Base-by-base conservation (phyloP, 2,113 vertebrate species). In the Ophthalmolycus amberensis region DNA sequence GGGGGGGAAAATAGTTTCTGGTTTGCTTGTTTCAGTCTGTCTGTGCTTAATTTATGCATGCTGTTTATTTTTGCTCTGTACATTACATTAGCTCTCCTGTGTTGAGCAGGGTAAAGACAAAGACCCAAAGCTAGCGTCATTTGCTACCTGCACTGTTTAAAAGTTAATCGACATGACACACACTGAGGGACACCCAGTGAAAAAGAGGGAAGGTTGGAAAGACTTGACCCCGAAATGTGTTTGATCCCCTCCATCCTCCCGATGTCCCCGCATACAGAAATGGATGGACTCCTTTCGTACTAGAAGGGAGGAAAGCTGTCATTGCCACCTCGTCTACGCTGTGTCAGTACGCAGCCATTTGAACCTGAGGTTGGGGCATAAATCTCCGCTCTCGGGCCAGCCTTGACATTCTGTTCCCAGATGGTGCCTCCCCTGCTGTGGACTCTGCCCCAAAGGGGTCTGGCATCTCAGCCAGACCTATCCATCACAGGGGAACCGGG, bases 361-460 rank as follows among this genome's bases (percentile, higher is more conserved):
- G 88, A 93, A 91, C 90, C 86, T 88, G 80, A 83, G 88, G 79
- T 72, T 79, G 80, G 72, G 59, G 74, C 46, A 82, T 93, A 90
- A 92, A 93, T 94, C 92, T 87, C 50, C 71, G 59, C 63, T 82
- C 78, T 82, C 27, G 52, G 77, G 80, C 75, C 83, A 70, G 82
- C 89, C 90, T 90, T 91, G 91, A 92, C 92, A 93, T 94, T 91
- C 85, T 89, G 79, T 72, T 84, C 86, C 88, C 92, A 86, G 89
- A 89, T 91, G 90, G 85, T 85, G 80, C 75, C 82, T 56, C 85
- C 86, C 83, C 88, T 83, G 84, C 89, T 86, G 88, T 86, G 92
- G 88, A 86, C 85, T 73, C 69, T 82, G 76, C 76, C 82, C 85
- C 84, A 80, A 48, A 82, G 82, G 84, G 81, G 77, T 86, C 80